Evolutionary conservation across 2,888 invertebrate species (phyloP), one percentile per base, ranked within the genome.

Genomic region (Orchesella flavescens): DNA sequence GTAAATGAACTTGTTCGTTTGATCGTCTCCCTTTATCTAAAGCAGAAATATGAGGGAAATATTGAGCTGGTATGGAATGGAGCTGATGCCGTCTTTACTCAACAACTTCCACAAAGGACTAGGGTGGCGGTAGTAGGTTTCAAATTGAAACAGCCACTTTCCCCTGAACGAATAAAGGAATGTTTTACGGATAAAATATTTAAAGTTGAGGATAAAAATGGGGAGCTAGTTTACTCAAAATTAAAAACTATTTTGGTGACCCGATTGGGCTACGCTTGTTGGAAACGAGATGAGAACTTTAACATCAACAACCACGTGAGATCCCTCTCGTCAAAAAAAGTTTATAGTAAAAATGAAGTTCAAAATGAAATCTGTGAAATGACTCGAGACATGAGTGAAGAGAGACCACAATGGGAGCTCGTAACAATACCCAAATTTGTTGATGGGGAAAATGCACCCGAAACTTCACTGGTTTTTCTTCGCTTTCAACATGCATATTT

Each of bases 241-340:
- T 10, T 66, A 12, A 15, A 66, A 19, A 43, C 4, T 1, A 66
- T 44, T 12, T 12, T 66, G 1, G 43, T n/a, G 17, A 10, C 5
- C 7, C 34, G 43, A 13, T 44, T 19, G 13, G 66, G 66, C 5
- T 66, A 66, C 44, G 43, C 66, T 9, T 66, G 66, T 44, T 66
- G 66, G 66, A 17, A 44, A 19, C 43, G 19, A 13, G 66, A 66
- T 44, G 17, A 44, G 9, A 19, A 43, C 9, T 66, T 66, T 44
- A 17, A 44, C 17, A 17, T 19, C 1, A 19, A 4, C 1, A 66
- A 66, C n/a, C 66, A 66, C 17, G 19, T 66, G 1, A 1, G 66
- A 44, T n/a, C 44, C 49, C 12, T 49, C 1, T 12, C 12, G 5
- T 10, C 49, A 1, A 13, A 63, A 1, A 23, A 15, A 34, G 15